These are phyloP conservation scores for honey bee (Apis mellifera) DNA, from an alignment of 1,140 invertebrate species.

Conservation along the genomic window DNA sequence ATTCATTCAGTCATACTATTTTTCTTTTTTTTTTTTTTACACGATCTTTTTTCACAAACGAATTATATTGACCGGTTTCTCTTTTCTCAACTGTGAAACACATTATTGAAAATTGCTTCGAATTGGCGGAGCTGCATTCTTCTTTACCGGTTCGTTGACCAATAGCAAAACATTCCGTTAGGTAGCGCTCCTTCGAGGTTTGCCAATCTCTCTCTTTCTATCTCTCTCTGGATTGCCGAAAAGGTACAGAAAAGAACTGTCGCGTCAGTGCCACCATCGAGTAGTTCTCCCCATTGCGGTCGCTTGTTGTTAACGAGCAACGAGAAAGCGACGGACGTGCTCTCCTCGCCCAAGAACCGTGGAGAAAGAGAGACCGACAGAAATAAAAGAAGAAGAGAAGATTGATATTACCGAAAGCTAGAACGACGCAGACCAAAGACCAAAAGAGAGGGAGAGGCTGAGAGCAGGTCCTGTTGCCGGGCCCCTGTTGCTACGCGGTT, in stretches of 20 bases:
- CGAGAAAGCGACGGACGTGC: conserved; percentile 57
- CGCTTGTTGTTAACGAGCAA: conserved; percentile 56
- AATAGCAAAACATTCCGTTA: conserved; percentile 46
- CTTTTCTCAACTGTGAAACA: neutral
- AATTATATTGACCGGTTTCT: too few species aligned
- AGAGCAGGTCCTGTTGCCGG: conserved; percentile 62
- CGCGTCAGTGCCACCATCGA: conserved; percentile 7
- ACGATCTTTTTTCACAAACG: too few species aligned
- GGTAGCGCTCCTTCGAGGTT: conserved; percentile 2
- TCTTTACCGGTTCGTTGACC: conserved; percentile 40
- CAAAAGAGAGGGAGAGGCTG: conserved; percentile 54
- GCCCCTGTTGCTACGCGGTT: conserved; percentile 74
- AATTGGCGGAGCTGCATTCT: neutral
- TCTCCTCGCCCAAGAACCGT: neutral
- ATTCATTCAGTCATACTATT: neutral
- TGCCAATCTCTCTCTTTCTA: neutral
- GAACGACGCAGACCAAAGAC: conserved; percentile 20
- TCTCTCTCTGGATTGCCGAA: conserved; percentile 14
- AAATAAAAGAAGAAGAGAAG: conserved; percentile 41
- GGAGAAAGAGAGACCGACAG: conserved; percentile 38
- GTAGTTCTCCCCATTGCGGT: conserved; percentile 10
- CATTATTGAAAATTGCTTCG: neutral
- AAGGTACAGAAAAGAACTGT: conserved; percentile 40
- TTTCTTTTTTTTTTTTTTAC: too few species aligned
- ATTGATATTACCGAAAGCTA: conserved; percentile 11